These are phyloP conservation scores for Fulica atra DNA, from an alignment of 2,113 vertebrate species.

Conservation along the genomic window DNA sequence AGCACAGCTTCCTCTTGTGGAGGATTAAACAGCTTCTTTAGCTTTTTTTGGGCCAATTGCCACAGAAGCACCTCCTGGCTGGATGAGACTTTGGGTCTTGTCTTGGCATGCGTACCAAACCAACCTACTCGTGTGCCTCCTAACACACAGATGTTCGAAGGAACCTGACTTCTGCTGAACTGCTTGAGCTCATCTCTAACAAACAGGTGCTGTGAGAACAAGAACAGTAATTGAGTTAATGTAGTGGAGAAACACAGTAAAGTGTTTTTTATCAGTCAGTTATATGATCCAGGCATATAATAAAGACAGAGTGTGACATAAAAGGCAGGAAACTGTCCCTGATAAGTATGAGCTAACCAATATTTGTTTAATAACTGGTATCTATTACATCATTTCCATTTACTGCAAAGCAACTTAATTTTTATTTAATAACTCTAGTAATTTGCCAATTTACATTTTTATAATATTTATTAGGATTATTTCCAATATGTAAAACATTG, in stretches of 20 bases:
- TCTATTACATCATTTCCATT: constrained; percentile 40
- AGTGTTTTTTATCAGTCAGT: constrained; percentile 70
- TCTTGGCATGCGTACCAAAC: background rate
- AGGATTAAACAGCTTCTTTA: background rate
- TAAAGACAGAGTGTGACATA: constrained; percentile 59
- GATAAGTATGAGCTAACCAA: constrained; percentile 32
- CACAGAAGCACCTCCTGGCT: constrained; percentile 32
- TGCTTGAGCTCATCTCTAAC: constrained; percentile 60
- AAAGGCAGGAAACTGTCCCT: constrained; percentile 46
- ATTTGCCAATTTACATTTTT: constrained; percentile 63
- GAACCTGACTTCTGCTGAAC: constrained; percentile 47
- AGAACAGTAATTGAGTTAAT: constrained; percentile 72
- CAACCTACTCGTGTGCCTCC: background rate
- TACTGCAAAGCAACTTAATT: constrained; percentile 42
- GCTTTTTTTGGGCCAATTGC: constrained; percentile 40
- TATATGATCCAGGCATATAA: constrained; percentile 60
- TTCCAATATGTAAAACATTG: constrained; percentile 57
- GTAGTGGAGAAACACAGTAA: constrained; percentile 69
- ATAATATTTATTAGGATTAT: constrained; percentile 67
- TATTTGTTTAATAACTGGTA: constrained; percentile 26
- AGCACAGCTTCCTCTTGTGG: background rate
- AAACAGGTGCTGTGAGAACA: constrained; percentile 70
- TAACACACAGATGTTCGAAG: constrained; percentile 55
- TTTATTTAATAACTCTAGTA: constrained; percentile 63
- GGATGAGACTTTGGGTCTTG: constrained; percentile 27